Evolutionary conservation across 2,888 invertebrate genomes (phyloP), one percentile per base, ranked within the genome.

Genomic region (Lasioglossum marginatum): DNA sequence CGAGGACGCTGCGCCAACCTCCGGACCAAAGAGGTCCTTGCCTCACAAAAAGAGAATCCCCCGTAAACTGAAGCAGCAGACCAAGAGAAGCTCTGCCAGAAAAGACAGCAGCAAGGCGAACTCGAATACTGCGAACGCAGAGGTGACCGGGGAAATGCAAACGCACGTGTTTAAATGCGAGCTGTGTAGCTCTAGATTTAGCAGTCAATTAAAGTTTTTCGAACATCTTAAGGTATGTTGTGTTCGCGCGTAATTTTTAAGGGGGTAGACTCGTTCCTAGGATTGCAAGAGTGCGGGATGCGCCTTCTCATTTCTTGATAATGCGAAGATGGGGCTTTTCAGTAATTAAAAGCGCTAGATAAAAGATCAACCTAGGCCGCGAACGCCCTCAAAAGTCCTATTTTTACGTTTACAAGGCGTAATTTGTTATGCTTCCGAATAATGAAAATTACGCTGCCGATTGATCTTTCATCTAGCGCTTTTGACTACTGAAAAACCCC

Each of bases 11-110:
- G 89, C 94, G 1, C 94, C 93, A 57, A 93, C 94, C 23, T 93
- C 95, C 2, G 95, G 96, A 78, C 94, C 93, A 16, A 97, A 97
- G 89, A 97, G 97, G 94, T 97, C 97, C 88, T 95, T 98, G 82
- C 98, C 98, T 0, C 98, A 98, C 94, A 98, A 98, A 94, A 98
- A 98, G 94, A 96, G 98, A 82, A 98, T 98, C 89, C 97, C 98
- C 0, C 96, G 97, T 81, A 98, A 98, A 92, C 95, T 98, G 34
- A 97, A 97, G 91, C 96, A 95, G 88, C 92, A 93, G 57, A 94
- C 92, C 0, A 95, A 93, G 71, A 94, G 91, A 60, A 90, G 77
- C 68, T 77, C 91, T 0, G 86, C 91, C 45, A 92, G 88, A 48
- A 94, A 94, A 63, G 95, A 95, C 27, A 89, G 73, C 23, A 77